These are phyloP conservation scores for Nyctibius bracteatus DNA, from an alignment of 2,113 vertebrate genomes.

Conservation along the genomic window DNA sequence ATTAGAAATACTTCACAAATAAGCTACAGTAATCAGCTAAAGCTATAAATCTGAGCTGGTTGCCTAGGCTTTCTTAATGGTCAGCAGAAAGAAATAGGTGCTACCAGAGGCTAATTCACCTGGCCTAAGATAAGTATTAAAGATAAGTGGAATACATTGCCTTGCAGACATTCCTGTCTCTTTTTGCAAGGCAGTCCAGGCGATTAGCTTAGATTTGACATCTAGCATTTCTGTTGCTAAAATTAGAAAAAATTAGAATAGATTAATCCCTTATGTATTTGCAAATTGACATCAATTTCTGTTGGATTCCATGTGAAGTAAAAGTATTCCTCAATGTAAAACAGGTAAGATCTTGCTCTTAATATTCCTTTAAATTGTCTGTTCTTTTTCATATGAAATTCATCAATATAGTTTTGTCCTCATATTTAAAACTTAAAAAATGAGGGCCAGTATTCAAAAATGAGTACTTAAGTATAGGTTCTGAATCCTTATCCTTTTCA, in stretches of 20 bases:
- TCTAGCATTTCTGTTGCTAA: background rate
- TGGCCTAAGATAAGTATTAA: background rate
- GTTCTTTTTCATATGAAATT: background rate
- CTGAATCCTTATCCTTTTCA: background rate
- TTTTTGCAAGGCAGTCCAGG: background rate
- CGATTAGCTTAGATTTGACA: background rate
- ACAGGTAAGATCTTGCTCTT: background rate
- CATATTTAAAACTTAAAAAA: background rate
- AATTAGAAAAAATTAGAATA: background rate
- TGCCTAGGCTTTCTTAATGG: background rate
- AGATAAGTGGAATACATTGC: background rate
- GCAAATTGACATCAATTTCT: background rate
- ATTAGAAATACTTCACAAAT: constrained; percentile 1
- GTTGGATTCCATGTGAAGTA: background rate
- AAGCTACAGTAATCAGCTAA: background rate
- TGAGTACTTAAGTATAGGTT: background rate
- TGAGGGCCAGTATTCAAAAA: background rate
- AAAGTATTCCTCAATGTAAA: background rate
- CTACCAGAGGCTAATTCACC: background rate
- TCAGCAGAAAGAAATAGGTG: background rate
- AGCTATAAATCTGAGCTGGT: background rate
- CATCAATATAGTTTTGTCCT: background rate
- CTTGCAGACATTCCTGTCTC: background rate
- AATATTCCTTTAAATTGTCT: background rate
- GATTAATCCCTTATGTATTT: background rate